Evolutionary conservation across 2,888 invertebrate genomes (phyloP), one percentile per base, ranked within the genome.

Genomic region (Ectobius pallidus): DNA sequence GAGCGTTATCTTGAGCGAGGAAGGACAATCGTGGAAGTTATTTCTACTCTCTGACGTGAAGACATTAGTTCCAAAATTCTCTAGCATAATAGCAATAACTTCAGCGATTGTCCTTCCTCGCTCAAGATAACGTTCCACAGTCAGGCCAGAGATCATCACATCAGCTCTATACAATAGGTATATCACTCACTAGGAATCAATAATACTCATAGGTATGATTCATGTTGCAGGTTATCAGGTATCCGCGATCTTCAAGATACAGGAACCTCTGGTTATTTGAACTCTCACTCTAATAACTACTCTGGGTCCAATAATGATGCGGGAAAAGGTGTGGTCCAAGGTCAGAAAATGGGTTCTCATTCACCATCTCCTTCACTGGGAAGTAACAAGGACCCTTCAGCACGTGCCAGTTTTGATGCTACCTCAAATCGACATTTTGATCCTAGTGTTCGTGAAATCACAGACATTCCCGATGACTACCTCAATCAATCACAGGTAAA

Each of bases 381-480:
- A 81, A 82, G 75, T 80, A 81, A 73, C 79, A 81, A 71, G 81
- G 82, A 75, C 42, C 20, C 63, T 11, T 70, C 74, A 25, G 69
- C 49, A 82, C 82, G 79, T 81, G 81, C 72, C 81, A 82, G 72
- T 75, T 82, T 82, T 22, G 82, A 82, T 18, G 27, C 69, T 32
- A 65, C 61, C 16, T 16, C 70, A 11, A 69, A 62, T 55, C 68
- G 73, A 27, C 52, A 71, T 14, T 76, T 73, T 75, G 84, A 83
- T 78, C 83, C 83, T 69, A 83, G 84, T 72, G 84, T 84, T 77
- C 84, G 85, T 84, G 93, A 93, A 85, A 92, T 94, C 78, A 92
- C 91, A 0, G 93, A 93, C 82, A 93, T 94, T 79, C 93, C 94
- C 0, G 92, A 92, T 79, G 93, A 94, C 83, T 94, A 93, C 80